Percentiles rank a stretch among this genome's conserved stretches.
These are phyloP conservation scores for Nephrotoma appendiculata DNA, from an alignment of 2,888 invertebrate genomes.

Conservation along the genomic window DNA sequence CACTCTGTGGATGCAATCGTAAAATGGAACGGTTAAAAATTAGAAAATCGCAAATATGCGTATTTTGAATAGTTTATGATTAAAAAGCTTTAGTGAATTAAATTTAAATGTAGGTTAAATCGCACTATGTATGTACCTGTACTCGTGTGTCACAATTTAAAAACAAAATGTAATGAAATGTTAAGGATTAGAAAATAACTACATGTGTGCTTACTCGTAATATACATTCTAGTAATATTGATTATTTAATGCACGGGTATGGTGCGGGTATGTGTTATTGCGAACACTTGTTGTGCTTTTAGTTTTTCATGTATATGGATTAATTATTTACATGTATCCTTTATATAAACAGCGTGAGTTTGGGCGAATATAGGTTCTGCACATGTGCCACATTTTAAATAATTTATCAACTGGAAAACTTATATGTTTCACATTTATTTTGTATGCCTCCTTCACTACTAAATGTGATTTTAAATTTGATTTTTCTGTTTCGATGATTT, in stretches of 20 bases:
- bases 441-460: not conserved
- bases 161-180: no score
- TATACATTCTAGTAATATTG: not conserved
- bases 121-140: not conserved
- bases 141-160: not conserved
- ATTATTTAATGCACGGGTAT: not conserved
- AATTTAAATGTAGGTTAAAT: not conserved
- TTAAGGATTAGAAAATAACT: no score
- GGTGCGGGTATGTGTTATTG: no score
- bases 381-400: not conserved
- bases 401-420: not conserved
- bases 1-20: not conserved
- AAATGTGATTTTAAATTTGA: not conserved
- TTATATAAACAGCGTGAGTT: not conserved
- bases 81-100: not conserved
- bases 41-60: not conserved
- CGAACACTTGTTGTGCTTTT: no score
- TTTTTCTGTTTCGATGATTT: not conserved
- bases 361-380: not conserved
- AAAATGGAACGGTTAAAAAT: not conserved
- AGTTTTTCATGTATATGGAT: not conserved
- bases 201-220: no score
- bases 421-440: not conserved
- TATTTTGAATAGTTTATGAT: not conserved
- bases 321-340: not conserved